Evolutionary conservation across 2,113 vertebrate species (phyloP), one percentile per base, ranked within the genome.

Genomic region (Redunca redunca): DNA sequence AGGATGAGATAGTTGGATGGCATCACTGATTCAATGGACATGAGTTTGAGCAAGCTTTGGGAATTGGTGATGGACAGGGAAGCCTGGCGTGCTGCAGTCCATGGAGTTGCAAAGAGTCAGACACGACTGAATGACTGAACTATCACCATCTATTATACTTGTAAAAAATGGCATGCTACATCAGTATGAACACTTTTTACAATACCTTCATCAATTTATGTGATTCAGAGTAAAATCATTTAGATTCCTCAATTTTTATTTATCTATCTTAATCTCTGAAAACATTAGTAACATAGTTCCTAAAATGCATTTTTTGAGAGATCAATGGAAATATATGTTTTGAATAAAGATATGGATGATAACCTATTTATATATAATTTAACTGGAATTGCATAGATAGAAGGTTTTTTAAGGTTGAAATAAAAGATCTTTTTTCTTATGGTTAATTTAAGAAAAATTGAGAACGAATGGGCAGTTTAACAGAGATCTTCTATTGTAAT

Each of bases 381-480:
- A 86, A 30, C 23, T 90, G 50, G 36, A 93, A 83, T 58, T 15
- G 85, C 23, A n/a, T 26, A 74, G 19, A 52, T 53, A 87, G 87
- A 46, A 58, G 8, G 0, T 0, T 26, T 50, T 95, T 83, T 13
- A 74, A 43, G 21, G 26, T 8, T 90, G 21, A 55, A 6, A 67
- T 78, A 50, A 58, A 50, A 81, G 2, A 43, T 36, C 3, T 86
- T 94, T 97, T 88, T 43, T 62, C 25, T 64, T 36, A 85, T 23
- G 26, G 11, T 58, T 28, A 6, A 60, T 77, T 94, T 82, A 93
- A 50, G 10, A 55, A 88, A 94, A 93, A 62, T 23, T 97, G 28
- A 21, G n/a, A 74, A 86, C 9, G 17, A 97, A 1, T 90, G 23
- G 0, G 26, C 40, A 88, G 5, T 88, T 98, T 81, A 90, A 93